phyloP scores from a whole-genome alignment of 2,888 invertebrate genomes.

The Apodemia zela region DNA sequence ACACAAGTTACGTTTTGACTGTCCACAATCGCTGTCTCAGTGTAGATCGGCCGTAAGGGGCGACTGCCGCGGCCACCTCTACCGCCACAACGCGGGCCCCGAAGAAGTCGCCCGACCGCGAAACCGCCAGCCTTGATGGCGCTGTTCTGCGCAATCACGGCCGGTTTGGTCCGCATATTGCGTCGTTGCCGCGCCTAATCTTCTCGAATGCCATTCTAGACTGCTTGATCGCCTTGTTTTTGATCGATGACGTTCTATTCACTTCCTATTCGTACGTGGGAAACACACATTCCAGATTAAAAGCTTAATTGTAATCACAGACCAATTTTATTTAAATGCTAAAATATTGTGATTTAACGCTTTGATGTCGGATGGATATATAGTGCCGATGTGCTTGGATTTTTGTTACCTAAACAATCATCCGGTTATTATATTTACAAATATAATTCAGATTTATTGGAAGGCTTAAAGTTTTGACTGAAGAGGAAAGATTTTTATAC shows the following conservation, averaged over 20 bases:
- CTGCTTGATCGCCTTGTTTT: slow-evolving; percentile 44
- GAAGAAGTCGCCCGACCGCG: slow-evolving; percentile 66
- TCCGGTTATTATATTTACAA: neutral
- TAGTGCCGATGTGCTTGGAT: neutral
- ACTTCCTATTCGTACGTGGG: slow-evolving; percentile 30
- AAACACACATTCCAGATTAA: slow-evolving; percentile 25
- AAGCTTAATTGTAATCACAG: slow-evolving; percentile 21
- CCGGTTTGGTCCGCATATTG: slow-evolving; percentile 71
- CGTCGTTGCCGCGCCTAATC: slow-evolving; percentile 64
- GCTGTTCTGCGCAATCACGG: slow-evolving; percentile 75
- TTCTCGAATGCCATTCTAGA: slow-evolving; percentile 58
- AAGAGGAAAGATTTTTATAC: neutral
- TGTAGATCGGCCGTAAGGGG: neutral
- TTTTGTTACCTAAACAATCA: neutral
- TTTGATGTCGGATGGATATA: neutral
- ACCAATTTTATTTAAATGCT: slow-evolving; percentile 22
- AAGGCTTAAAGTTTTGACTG: neutral
- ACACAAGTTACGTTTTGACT: neutral
- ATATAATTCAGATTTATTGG: neutral
- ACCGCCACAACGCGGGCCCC: slow-evolving; percentile 48
- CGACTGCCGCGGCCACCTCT: slow-evolving; percentile 45
- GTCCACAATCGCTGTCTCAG: neutral
- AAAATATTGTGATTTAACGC: slow-evolving; percentile 17
- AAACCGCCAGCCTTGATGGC: slow-evolving; percentile 76
- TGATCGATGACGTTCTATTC: slow-evolving; percentile 47